phyloP scores from a whole-genome alignment of 2,888 invertebrate species.

The Papilio gigon region DNA sequence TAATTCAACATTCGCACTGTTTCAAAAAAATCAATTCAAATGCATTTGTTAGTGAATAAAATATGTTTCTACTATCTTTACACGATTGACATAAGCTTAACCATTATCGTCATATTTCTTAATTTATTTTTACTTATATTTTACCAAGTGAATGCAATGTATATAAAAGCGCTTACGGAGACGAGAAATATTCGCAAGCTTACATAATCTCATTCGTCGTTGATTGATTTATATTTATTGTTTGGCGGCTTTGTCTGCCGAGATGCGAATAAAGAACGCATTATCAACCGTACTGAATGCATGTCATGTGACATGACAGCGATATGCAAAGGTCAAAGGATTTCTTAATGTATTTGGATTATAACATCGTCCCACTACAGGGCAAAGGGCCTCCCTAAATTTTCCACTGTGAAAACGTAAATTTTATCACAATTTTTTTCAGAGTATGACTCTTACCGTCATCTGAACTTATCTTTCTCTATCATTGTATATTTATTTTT shows the following conservation, averaged over 20 bases:
- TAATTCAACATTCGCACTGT: neutral
- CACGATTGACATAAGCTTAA: neutral
- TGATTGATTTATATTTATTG: constrained; percentile 13
- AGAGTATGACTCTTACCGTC: neutral
- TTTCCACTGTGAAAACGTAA: no score
- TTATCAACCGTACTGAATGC: neutral
- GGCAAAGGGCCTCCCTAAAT: no score
- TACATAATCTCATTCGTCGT: constrained; percentile 11
- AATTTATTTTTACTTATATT: no score
- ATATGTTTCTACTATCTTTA: neutral
- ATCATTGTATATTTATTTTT: no score
- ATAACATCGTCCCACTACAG: no score
- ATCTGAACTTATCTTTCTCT: no score
- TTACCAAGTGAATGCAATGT: neutral
- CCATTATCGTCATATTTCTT: no score
- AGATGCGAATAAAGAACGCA: constrained; percentile 13
- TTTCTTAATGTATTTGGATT: no score
- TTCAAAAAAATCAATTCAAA: constrained; percentile 10
- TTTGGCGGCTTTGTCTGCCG: constrained; percentile 3
- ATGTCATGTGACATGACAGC: constrained; percentile 1
- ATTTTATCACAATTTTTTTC: no score
- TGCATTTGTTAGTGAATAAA: neutral
- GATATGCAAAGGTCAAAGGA: neutral
- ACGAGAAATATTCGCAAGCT: constrained; percentile 1
- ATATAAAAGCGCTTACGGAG: neutral